Conservation (phyloP, 2,113 vertebrate genomes). For the Crotalus horridus region DNA sequence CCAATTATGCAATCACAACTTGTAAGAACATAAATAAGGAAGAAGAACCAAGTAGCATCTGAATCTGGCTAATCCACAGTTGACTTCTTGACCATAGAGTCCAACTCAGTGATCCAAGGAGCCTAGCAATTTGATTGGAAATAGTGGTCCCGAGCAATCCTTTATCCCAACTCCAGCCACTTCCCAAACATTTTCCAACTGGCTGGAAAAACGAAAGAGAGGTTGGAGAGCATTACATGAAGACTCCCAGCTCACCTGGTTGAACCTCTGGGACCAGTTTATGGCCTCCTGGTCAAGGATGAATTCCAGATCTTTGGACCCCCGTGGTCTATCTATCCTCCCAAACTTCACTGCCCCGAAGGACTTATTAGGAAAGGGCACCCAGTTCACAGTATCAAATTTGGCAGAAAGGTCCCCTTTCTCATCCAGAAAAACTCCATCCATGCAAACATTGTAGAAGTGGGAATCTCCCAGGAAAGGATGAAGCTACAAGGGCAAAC, state of each 20-base stretch:
- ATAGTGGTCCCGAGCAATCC: background rate
- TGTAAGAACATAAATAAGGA: background rate
- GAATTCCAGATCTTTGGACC: background rate
- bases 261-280: background rate
- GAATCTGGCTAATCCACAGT: background rate
- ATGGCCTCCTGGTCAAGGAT: background rate
- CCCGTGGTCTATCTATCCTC: background rate
- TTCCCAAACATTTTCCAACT: background rate
- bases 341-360: background rate
- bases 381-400: background rate
- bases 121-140: background rate
- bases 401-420: background rate
- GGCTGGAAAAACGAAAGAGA: background rate
- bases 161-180: background rate
- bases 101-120: background rate
- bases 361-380: background rate
- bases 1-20: too few species aligned
- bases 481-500: background rate
- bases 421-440: background rate
- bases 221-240: background rate
- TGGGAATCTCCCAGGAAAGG: background rate
- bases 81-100: too few species aligned
- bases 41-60: background rate
- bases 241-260: background rate
- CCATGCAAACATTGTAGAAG: background rate